Evolutionary conservation across 2,797 vertebrate genomes (phyloP), one percentile per base, ranked within the genome.

Genomic region (Ptychadena robeensis): DNA sequence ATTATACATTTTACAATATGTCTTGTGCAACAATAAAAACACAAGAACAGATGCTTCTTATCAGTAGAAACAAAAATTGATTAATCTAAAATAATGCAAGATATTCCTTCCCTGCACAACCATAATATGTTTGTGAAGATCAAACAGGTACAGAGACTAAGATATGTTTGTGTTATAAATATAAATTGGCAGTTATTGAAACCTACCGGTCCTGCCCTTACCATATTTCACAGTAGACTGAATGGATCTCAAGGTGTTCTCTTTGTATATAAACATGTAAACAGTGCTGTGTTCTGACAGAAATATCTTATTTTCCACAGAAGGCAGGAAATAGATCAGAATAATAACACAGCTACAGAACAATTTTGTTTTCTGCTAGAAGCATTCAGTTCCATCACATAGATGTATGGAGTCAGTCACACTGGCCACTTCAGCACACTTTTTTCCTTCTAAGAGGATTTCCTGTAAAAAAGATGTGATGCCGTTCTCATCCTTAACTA

Each of bases 141-240:
- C 79, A 73, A 81, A 73, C 44, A 67, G 70, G 38, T 63, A 65
- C 15, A 80, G 79, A 64, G 25, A 72, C 57, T 27, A 71, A 27
- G 22, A 72, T 68, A 71, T 38, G 53, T 65, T 27, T 67, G 31
- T 67, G 61, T 74, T 57, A 74, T 74, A 81, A 81, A 59, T 66
- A 74, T 81, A 81, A 73, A 81, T 74, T 81, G 61, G 59, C 40
- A 74, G 80, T 73, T 73, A 81, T 81, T 73, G 72, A 74, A 71
- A 64, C 57, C 68, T 57, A 80, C 57, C 25, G 57, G 34, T 73
- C 37, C 31, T 28, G 37, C 61, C 63, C 53, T 69, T 69, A 76
- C 66, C 48, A 15, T 82, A 82, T 82, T 75, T 82, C 37, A 82
- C 34, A 76, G 48, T 25, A 57, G 34, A 59, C 28, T 63, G 4